Conservation (phyloP, 2,888 invertebrate genomes). For the Pristionchus fissidentatus region DNA sequence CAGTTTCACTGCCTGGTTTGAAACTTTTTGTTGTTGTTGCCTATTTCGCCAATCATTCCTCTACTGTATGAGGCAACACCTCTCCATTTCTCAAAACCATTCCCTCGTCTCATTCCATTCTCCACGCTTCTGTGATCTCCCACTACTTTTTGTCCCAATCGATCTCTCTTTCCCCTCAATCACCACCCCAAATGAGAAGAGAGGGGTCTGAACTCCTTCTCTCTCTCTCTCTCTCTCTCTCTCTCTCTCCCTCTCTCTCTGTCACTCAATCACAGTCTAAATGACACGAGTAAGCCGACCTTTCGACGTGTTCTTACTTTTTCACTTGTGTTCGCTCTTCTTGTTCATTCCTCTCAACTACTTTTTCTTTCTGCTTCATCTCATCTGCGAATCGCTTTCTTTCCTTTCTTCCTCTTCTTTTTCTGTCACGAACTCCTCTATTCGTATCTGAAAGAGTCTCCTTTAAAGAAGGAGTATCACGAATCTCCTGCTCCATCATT, state of each 20-base stretch:
- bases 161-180: too few species aligned
- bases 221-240: neutral
- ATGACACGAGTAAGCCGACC: neutral
- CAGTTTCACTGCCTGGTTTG: too few species aligned
- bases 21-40: too few species aligned
- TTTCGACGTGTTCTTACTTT: neutral
- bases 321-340: neutral
- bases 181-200: neutral
- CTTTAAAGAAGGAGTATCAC: too few species aligned
- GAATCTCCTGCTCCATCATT: too few species aligned
- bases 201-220: neutral
- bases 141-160: neutral
- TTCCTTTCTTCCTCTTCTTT: neutral
- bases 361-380: slow-evolving; percentile 20
- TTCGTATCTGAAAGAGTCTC: neutral
- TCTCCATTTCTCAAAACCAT: neutral
- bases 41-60: too few species aligned
- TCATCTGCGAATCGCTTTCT: neutral
- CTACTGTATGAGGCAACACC: too few species aligned
- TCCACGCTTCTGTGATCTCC: slow-evolving; percentile 29
- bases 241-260: neutral
- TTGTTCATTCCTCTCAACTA: slow-evolving; percentile 16
- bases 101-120: slow-evolving; percentile 14
- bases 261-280: neutral
- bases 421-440: slow-evolving; percentile 2